phyloP scores from a whole-genome alignment of 2,113 vertebrate genomes.

The Corythoichthys haematopterus region DNA sequence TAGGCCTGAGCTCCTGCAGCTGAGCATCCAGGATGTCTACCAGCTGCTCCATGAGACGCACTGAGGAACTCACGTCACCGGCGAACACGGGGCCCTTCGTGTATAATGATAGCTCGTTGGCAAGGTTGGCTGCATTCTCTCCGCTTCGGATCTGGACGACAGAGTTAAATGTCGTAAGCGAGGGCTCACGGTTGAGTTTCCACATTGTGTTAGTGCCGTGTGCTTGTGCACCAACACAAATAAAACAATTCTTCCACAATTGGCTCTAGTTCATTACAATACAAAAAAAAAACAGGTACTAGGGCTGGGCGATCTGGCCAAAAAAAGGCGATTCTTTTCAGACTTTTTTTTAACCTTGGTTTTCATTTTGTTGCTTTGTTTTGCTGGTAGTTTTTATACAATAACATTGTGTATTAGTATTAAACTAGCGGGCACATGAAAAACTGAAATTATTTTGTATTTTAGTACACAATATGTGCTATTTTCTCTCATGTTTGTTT shows the following conservation, averaged over 20 bases:
- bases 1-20: conserved; percentile 89
- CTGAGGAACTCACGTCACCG: conserved; percentile 93
- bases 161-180: neutral
- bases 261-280: neutral
- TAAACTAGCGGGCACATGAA: no score
- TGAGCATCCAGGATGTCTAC: conserved; percentile 97
- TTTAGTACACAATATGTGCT: no score
- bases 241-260: neutral
- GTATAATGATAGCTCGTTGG: conserved; percentile 94
- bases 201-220: neutral
- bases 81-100: conserved; percentile 93
- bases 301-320: no score
- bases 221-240: neutral
- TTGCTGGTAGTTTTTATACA: no score
- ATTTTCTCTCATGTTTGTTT: no score
- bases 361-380: no score
- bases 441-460: no score
- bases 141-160: conserved; percentile 89
- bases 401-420: no score
- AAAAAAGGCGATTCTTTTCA: no score
- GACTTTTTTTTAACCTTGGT: no score
- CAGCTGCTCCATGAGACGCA: conserved; percentile 94
- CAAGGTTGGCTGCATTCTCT: conserved; percentile 94
- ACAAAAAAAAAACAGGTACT: no score
- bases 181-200: neutral